Evolutionary conservation across 2,888 invertebrate species (phyloP), one percentile per base, ranked within the genome.

Genomic region (Philhelius pedissequus): DNA sequence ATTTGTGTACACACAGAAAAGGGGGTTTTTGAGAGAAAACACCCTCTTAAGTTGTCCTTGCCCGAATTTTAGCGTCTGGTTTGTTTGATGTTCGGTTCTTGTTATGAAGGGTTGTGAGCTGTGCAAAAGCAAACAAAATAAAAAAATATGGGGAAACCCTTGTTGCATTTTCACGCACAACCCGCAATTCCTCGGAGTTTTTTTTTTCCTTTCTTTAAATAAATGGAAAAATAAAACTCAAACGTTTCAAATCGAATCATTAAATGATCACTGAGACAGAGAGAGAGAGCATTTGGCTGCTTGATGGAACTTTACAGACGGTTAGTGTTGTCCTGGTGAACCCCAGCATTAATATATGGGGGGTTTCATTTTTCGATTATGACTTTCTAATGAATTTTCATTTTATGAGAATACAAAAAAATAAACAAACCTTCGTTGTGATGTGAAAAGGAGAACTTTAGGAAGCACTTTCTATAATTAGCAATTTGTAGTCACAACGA

Each of bases 391-490:
- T 71, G 64, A 66, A 52, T 60, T 77, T 77, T 43, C 22, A 43
- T 52, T 69, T 18, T 11, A 35, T 8, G 11, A 54, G 60, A 68
- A 40, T 8, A n/a, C n/a, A n/a, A n/a, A 40, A 73, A 78, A 56
- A 58, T 20, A 77, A 56, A 71, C 56, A 52, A 48, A 40, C 18
- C 13, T 18, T 38, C n/a, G 4, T n/a, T n/a, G n/a, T n/a, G n/a
- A n/a, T 2, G 4, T 43, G 22, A 66, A n/a, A 18, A 25, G 38
- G 9, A 38, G 25, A 73, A 50, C 22, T 66, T 27, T 11, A 11
- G 38, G 13, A 48, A 75, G 80, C 75, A 80, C 80, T 80, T 54
- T 75, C 54, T 64, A 68, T 80, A 80, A 80, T 80, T 80, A 75
- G 75, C 54, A 74, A 69, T 75, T 80, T 75, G 75, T 75, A 69